Evolutionary conservation across 2,888 invertebrate genomes (phyloP).

Genomic region (Stegana nigrithorax): DNA sequence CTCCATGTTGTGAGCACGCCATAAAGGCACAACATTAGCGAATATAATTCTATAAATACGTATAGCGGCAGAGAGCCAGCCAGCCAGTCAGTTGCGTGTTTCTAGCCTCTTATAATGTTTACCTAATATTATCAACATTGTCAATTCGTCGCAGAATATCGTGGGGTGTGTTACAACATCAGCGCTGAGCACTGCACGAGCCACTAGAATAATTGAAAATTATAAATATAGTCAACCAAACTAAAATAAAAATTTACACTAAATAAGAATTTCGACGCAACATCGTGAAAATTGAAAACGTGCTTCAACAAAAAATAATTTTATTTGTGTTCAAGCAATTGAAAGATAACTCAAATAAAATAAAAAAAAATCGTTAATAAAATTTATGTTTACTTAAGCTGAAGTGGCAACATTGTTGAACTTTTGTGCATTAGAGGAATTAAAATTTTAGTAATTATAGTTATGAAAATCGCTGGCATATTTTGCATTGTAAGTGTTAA

Average conservation of each 20-base stretch:
- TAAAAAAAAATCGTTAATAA: too few species aligned
- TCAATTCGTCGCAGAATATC: slow-evolving; percentile 65
- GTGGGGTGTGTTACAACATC: slow-evolving; percentile 63
- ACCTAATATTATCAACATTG: slow-evolving; percentile 62
- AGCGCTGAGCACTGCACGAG: slow-evolving; percentile 44
- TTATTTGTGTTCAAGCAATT: slow-evolving; percentile 2
- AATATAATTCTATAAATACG: too few species aligned
- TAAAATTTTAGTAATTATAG: slow-evolving; percentile 18
- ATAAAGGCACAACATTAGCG: too few species aligned
- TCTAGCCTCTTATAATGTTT: slow-evolving; percentile 66
- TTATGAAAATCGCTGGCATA: slow-evolving; percentile 18
- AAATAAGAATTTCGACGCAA: too few species aligned
- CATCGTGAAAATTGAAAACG: slow-evolving; percentile 18
- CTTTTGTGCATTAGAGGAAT: slow-evolving; percentile 9
- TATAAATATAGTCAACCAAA: slow-evolving; percentile 14
- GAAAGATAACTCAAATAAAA: slow-evolving; percentile 20
- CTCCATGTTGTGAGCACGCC: too few species aligned
- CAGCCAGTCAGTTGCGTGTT: slow-evolving; percentile 38
- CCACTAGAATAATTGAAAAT: slow-evolving; percentile 18
- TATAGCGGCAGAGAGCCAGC: too few species aligned
- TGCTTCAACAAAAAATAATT: neutral
- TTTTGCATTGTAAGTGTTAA: slow-evolving; percentile 51
- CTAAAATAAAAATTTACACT: slow-evolving; percentile 13
- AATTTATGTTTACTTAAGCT: slow-evolving; percentile 11
- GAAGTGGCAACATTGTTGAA: too few species aligned